Base-by-base conservation (phyloP, 2,888 invertebrate species). In the Serrognathus titanus region DNA sequence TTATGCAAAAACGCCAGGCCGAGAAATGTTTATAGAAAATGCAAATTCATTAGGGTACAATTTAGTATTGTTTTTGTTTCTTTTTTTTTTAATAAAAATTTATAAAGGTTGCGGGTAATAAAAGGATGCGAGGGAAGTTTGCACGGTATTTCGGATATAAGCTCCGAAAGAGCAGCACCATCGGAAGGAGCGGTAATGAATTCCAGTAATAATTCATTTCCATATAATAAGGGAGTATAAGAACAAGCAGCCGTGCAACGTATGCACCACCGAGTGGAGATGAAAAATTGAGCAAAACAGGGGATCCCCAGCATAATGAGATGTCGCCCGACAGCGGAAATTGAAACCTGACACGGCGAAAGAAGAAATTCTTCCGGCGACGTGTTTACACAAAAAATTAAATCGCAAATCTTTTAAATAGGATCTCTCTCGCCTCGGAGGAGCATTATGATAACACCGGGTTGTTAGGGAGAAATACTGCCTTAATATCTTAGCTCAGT, bases 401-500 rank as follows among this genome's bases (percentile, higher is more conserved):
- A 72, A 71, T 69, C 71, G 70, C 71, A 72, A 73, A 72, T 72
- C 71, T 72, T 70, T 69, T 69, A 70, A 73, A 71, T 70, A 71
- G 71, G 68, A 67, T 67, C 45, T 43, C 55, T 46, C 65, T 66
- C 65, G 60, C 63, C 43, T 6, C 5, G 65, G 67, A 57, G 24
- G 24, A 63, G 67, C 69, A 71, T 72, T 71, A 70, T 68, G 69
- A 71, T 71, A 70, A 70, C 70, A 66, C 63, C 61, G 53, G 65
- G 69, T 68, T 70, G 66, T 70, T 69, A 68, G 63, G 55, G 65
- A 72, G 69, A 62, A 70, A 70, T 70, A 70, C 69, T 62, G 68
- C 70, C 64, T 69, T 70, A 72, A 72, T 72, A 71, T 71, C 70
- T 71, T 68, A 71, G 65, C 54, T 63, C 63, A 57, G 65, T 64